These are phyloP conservation scores for Neomorphus geoffroyi DNA, from an alignment of 2,797 vertebrate species.

Conservation along the genomic window DNA sequence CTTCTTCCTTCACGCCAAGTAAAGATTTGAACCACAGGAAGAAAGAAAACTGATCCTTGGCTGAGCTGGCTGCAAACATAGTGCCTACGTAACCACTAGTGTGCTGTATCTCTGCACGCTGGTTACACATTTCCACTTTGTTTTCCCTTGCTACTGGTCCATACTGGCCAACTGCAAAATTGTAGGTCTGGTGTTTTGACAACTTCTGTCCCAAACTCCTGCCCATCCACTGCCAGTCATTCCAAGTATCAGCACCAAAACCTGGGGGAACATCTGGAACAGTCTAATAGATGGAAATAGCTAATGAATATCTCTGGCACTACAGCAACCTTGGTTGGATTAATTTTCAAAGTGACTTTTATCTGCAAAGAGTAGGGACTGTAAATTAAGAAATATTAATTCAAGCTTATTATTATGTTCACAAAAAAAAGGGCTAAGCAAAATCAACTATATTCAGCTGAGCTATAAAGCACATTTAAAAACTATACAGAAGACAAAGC, in stretches of 20 bases:
- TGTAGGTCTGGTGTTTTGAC: background rate
- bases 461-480: constrained; percentile 7
- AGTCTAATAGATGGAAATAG: background rate
- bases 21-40: background rate
- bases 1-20: background rate
- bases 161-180: background rate
- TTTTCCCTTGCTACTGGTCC: background rate
- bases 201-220: background rate
- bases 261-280: background rate
- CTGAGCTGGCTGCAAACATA: background rate
- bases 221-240: background rate
- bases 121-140: background rate
- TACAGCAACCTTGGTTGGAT: background rate
- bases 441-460: constrained; percentile 15
- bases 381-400: constrained; percentile 51
- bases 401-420: constrained; percentile 25
- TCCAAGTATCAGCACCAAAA: background rate
- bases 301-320: background rate
- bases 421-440: background rate
- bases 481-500: background rate
- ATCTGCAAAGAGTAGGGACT: background rate
- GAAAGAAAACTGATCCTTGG: background rate
- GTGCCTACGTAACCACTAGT: background rate
- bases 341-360: constrained; percentile 42
- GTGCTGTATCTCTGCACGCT: background rate